A percentile compares a stretch with the other conserved stretches of the same genome.
Evolutionary conservation across 2,113 vertebrate species (phyloP).

Genomic region (Rhombomys opimus): DNA sequence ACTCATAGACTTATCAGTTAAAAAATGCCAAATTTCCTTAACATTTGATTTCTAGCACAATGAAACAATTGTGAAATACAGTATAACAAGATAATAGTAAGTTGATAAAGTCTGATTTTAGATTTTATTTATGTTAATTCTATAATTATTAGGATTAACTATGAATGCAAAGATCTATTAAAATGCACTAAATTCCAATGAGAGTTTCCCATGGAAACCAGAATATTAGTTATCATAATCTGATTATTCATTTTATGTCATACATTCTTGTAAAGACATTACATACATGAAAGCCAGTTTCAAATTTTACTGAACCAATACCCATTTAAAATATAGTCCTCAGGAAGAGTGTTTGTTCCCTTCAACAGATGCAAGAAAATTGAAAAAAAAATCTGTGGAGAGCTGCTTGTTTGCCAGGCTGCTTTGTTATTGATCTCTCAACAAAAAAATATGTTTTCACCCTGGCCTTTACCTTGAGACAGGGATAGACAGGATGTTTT

Average conservation of each 20-base stretch:
- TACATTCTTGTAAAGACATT: not conserved
- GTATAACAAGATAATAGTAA: not conserved
- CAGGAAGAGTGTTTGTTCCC: not conserved
- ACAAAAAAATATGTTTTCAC: no score
- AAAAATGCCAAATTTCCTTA: slow-evolving; percentile 13
- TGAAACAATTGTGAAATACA: not conserved
- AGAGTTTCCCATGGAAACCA: not conserved
- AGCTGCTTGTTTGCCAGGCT: not conserved
- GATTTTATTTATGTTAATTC: slow-evolving; percentile 43
- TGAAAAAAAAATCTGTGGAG: no score
- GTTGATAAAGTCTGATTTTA: not conserved
- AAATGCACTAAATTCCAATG: not conserved
- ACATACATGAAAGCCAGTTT: not conserved
- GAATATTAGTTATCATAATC: not conserved
- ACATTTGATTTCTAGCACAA: not conserved
- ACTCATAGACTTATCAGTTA: not conserved
- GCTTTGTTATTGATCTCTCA: no score
- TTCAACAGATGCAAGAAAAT: no score
- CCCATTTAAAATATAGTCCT: not conserved
- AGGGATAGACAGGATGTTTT: no score
- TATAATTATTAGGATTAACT: not conserved
- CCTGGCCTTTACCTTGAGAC: no score
- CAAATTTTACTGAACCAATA: not conserved
- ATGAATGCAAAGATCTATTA: not conserved
- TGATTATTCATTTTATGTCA: slow-evolving; percentile 24